A percentile compares a stretch with the other conserved stretches of the same genome.
These are phyloP conservation scores for Drosophila dives DNA, from an alignment of 2,888 invertebrate genomes.

Conservation along the genomic window DNA sequence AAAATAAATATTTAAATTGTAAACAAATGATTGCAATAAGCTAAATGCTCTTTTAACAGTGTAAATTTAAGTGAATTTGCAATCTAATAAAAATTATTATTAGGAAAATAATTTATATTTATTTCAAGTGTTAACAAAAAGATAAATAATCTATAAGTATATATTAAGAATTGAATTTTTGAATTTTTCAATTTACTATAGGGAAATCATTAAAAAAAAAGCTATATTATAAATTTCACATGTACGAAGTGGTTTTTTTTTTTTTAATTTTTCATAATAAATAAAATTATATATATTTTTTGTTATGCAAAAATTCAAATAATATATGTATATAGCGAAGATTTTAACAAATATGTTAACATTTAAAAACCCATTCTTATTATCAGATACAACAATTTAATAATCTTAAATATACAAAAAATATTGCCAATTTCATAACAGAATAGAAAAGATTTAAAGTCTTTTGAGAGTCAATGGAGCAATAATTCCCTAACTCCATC, in stretches of 20 bases:
- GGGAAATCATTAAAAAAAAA: neutral
- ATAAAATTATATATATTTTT: neutral
- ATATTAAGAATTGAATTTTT: neutral
- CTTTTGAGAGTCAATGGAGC: neutral
- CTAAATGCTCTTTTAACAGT: neutral
- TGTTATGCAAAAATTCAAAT: neutral
- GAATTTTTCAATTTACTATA: neutral
- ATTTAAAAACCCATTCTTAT: neutral
- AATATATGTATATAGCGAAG: neutral
- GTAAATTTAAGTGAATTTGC: neutral
- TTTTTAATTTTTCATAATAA: neutral
- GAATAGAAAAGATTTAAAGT: neutral
- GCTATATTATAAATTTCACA: neutral
- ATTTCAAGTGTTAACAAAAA: neutral
- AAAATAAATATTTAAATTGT: neutral
- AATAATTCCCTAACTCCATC: neutral
- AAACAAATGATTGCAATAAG: neutral
- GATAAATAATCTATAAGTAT: neutral
- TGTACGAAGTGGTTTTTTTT: neutral
- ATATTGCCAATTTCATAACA: neutral
- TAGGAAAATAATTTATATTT: neutral
- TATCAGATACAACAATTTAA: neutral
- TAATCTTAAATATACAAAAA: neutral
- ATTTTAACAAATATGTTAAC: neutral
- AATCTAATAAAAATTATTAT: too few relatives aligned